Evolutionary conservation across 2,888 invertebrate species (phyloP).

Genomic region (Troides oblongomaculatus): DNA sequence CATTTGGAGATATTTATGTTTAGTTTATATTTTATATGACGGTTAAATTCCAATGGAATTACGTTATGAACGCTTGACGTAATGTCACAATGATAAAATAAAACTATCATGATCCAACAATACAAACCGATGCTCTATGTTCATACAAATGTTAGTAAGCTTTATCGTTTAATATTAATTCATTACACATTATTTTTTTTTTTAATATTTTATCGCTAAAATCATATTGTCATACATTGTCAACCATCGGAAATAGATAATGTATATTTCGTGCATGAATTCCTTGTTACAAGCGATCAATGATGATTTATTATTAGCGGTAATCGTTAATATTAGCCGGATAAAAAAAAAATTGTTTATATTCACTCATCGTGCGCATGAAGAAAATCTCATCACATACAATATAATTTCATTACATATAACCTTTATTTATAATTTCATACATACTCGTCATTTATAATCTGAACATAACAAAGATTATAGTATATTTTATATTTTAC

Average conservation of each 20-base stretch:
- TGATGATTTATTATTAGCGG: constrained; percentile 18
- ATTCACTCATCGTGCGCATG: constrained; percentile 21
- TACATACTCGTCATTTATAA: constrained; percentile 2
- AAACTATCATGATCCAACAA: constrained; percentile 38
- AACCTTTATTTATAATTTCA: constrained; percentile 6
- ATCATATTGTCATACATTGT: constrained; percentile 60
- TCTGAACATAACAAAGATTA: constrained; percentile 7
- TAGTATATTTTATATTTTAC: constrained; percentile 1
- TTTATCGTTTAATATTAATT: constrained; percentile 32
- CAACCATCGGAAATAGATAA: constrained; percentile 51
- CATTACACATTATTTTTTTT: constrained; percentile 35
- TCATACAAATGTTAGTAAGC: constrained; percentile 30
- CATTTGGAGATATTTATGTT: neutral
- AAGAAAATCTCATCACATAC: neutral
- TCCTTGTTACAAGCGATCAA: constrained; percentile 41
- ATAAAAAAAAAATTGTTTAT: constrained; percentile 14
- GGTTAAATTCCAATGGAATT: constrained; percentile 1
- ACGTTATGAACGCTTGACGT: neutral
- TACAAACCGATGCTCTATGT: constrained; percentile 39
- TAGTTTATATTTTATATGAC: neutral
- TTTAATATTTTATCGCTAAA: constrained; percentile 52
- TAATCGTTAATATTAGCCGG: constrained; percentile 10
- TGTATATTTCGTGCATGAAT: constrained; percentile 55
- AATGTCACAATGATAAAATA: constrained; percentile 6
- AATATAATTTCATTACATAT: neutral